Conservation (phyloP, 2,797 vertebrate genomes). For the Megalops cyprinoides region DNA sequence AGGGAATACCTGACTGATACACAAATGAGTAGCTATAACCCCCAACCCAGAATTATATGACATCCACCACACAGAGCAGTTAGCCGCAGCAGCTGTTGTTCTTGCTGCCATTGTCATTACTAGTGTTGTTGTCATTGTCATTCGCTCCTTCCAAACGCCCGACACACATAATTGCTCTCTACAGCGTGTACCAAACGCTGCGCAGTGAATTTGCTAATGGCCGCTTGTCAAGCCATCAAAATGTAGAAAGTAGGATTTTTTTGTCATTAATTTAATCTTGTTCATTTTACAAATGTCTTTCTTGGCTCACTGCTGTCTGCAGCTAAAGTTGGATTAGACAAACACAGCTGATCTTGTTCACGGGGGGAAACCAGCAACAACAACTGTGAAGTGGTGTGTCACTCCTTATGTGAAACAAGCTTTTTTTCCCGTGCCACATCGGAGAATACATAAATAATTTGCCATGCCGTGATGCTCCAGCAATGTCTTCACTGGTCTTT, state of each 20-base stretch:
- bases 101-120: background rate
- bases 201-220: background rate
- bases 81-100: background rate
- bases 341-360: background rate
- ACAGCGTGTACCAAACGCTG: background rate
- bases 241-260: too few species aligned
- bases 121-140: too few species aligned
- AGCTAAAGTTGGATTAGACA: background rate
- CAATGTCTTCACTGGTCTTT: background rate
- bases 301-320: too few species aligned
- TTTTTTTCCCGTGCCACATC: background rate
- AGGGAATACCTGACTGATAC: too few species aligned
- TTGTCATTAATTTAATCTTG: too few species aligned
- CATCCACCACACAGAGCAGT: background rate
- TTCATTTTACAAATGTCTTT: background rate
- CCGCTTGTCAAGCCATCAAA: too few species aligned
- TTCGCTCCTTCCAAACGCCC: background rate
- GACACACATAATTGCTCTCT: background rate
- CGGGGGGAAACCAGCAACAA: background rate
- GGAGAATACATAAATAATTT: background rate
- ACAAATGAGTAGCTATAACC: too few species aligned
- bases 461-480: background rate
- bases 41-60: background rate
- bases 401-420: background rate
- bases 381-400: background rate